phyloP scores from a whole-genome alignment of 2,797 vertebrate genomes.

The Microchirus variegatus region DNA sequence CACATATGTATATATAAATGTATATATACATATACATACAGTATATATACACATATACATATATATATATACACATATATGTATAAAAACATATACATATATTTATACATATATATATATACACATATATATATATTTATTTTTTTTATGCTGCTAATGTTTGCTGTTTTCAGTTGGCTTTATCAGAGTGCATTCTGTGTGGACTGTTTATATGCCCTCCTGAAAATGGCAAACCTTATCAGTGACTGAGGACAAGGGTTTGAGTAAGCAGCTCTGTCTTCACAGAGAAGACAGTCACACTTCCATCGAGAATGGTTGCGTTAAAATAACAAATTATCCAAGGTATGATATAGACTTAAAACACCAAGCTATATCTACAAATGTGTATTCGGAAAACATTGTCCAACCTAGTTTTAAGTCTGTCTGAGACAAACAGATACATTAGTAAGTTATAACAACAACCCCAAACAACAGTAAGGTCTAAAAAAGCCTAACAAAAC shows the following conservation, averaged over 20 bases:
- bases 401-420: no score
- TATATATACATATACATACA: not conserved
- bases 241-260: not conserved
- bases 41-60: not conserved
- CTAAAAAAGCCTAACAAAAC: not conserved
- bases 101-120: not conserved
- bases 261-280: no score
- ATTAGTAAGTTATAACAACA: not conserved
- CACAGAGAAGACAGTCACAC: no score
- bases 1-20: not conserved
- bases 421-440: no score
- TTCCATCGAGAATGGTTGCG: no score
- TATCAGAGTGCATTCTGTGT: not conserved
- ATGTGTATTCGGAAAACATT: no score
- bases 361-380: no score
- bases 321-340: no score
- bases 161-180: not conserved
- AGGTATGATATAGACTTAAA: no score
- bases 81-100: slow-evolving; percentile 1
- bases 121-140: not conserved
- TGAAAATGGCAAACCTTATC: slow-evolving; percentile 5
- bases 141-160: not conserved
- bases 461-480: not conserved
- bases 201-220: not conserved
- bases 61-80: not conserved